Conservation (phyloP, 1,140 invertebrate genomes). For the Mizuhopecten yessoensis region DNA sequence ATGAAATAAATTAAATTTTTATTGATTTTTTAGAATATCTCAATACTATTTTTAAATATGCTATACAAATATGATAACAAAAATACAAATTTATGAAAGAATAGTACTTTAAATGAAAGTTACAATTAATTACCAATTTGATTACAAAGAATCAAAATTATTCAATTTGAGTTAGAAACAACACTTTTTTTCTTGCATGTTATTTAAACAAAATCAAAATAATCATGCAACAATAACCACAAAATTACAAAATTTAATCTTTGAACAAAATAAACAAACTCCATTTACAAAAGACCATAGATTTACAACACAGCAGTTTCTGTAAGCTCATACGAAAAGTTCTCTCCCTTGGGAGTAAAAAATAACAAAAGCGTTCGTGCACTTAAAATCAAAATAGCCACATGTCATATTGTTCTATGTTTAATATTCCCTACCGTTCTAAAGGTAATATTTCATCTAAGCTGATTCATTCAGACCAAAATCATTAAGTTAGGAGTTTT, state of each 20-base stretch:
- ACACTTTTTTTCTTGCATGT: background rate
- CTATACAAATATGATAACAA: background rate
- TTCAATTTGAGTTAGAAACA: background rate
- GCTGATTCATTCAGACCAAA: too few relatives aligned
- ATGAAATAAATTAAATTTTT: background rate
- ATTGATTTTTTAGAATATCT: background rate
- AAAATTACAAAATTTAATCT: background rate
- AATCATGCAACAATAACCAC: background rate
- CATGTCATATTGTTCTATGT: too few relatives aligned
- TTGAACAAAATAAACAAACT: background rate
- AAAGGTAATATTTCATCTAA: too few relatives aligned
- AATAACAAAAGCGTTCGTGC: background rate
- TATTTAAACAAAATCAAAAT: background rate
- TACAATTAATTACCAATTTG: background rate
- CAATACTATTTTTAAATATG: too few relatives aligned
- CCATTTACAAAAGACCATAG: background rate
- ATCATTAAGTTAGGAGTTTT: too few relatives aligned
- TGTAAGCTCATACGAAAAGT: background rate
- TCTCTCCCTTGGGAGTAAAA: background rate
- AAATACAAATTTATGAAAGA: background rate
- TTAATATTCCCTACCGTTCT: too few relatives aligned
- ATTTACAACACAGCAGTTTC: slow-evolving; percentile 38
- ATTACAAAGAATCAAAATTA: background rate
- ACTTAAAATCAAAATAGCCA: background rate
- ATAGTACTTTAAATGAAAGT: too few relatives aligned